Evolutionary conservation across 2,888 invertebrate genomes (phyloP).

Genomic region (Phania funesta): DNA sequence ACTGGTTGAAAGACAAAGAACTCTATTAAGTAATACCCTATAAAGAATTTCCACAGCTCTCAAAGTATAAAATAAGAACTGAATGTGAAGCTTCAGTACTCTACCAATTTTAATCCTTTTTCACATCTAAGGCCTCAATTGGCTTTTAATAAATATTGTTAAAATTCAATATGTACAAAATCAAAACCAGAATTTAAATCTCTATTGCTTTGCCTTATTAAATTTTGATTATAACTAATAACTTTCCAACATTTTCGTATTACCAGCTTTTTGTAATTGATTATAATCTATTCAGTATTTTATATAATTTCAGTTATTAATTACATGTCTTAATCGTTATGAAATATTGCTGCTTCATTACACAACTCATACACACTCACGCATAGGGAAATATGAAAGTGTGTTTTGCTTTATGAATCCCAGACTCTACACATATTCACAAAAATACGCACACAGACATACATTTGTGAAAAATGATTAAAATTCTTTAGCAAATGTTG

Average conservation of each 20-base stretch:
- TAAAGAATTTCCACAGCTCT: no score
- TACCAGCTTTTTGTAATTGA: slow-evolving; percentile 44
- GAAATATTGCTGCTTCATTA: slow-evolving; percentile 47
- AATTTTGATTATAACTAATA: background rate
- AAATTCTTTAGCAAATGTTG: slow-evolving; percentile 43
- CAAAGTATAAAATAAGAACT: no score
- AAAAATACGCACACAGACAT: no score
- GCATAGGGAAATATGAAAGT: background rate
- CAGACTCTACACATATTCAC: background rate
- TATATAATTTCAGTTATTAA: slow-evolving; percentile 52
- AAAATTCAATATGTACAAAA: no score
- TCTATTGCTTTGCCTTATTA: background rate
- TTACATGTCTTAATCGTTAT: slow-evolving; percentile 59
- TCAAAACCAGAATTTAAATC: no score
- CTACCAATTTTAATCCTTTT: no score
- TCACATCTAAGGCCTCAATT: no score
- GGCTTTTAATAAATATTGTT: no score
- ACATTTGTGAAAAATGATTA: slow-evolving; percentile 15
- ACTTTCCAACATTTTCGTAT: slow-evolving; percentile 13
- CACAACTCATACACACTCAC: background rate
- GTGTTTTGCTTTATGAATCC: slow-evolving; percentile 8
- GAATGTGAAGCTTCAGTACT: no score
- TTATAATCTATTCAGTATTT: slow-evolving; percentile 37
- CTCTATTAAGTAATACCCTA: no score
- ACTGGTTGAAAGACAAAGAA: no score